A percentile compares a stretch with the other conserved stretches of the same genome.
Evolutionary conservation across 2,888 invertebrate genomes (phyloP).

Genomic region (Volucella inanis): DNA sequence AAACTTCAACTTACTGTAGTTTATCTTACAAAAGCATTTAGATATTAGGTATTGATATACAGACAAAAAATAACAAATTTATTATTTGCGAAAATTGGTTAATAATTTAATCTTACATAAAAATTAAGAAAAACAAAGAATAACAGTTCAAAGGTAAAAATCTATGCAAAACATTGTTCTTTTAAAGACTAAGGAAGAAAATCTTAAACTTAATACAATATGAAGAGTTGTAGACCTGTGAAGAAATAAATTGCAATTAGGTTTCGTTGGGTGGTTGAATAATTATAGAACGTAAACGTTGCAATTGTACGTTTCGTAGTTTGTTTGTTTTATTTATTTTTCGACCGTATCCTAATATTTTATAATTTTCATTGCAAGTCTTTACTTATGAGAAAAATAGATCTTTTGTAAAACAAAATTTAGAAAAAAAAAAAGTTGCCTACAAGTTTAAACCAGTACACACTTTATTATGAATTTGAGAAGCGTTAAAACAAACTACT

Average conservation of each 20-base stretch:
- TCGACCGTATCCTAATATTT: too few species aligned
- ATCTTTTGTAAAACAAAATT: too few species aligned
- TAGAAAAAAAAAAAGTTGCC: too few species aligned
- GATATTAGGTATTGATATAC: neutral
- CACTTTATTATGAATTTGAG: too few species aligned
- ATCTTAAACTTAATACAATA: slow-evolving; percentile 40
- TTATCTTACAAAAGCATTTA: slow-evolving; percentile 70
- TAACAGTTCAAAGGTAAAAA: slow-evolving; percentile 13
- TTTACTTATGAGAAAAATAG: too few species aligned
- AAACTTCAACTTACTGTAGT: slow-evolving; percentile 39
- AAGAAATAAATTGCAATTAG: slow-evolving; percentile 1
- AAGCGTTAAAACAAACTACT: too few species aligned
- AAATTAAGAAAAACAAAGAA: slow-evolving; percentile 13
- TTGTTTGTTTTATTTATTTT: too few species aligned
- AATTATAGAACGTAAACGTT: too few species aligned
- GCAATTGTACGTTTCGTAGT: too few species aligned
- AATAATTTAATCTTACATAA: slow-evolving; percentile 24
- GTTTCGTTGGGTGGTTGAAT: too few species aligned
- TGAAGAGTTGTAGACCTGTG: slow-evolving; percentile 38
- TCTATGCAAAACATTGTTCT: neutral
- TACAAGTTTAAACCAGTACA: too few species aligned
- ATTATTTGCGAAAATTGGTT: slow-evolving; percentile 22
- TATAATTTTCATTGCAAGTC: too few species aligned
- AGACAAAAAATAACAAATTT: slow-evolving; percentile 9
- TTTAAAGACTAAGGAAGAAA: slow-evolving; percentile 29